A percentile compares a stretch with the other conserved stretches of the same genome.
phyloP scores from a whole-genome alignment of 2,113 vertebrate genomes.

The Crotalus helleri region DNA sequence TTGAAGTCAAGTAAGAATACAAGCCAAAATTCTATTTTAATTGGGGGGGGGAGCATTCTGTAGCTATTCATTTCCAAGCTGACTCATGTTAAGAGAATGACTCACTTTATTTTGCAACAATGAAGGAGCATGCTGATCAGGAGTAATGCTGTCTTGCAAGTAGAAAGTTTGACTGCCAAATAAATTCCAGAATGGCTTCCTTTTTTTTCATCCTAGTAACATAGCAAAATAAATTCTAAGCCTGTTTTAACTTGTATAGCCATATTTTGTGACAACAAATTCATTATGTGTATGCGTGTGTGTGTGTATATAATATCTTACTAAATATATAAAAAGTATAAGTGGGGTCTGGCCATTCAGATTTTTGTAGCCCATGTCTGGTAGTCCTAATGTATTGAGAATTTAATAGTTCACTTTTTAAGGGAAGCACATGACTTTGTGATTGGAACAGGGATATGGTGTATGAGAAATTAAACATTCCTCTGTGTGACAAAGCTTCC shows the following conservation, averaged over 20 bases:
- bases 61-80: constrained; percentile 7
- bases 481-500: background rate
- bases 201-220: background rate
- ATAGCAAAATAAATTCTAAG: background rate
- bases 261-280: background rate
- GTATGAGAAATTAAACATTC: background rate
- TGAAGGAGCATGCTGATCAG: background rate
- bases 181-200: background rate
- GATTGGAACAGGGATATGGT: background rate
- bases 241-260: background rate
- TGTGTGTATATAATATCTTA: background rate
- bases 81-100: constrained; percentile 11
- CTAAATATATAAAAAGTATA: background rate
- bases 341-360: background rate
- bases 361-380: background rate
- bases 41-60: background rate
- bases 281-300: background rate
- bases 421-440: background rate
- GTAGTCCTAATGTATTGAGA: background rate
- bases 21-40: background rate
- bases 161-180: background rate
- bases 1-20: background rate
- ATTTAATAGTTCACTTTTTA: background rate
- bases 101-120: background rate
- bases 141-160: background rate